Evolutionary conservation across 2,113 vertebrate genomes (phyloP).

Genomic region (Merops nubicus): DNA sequence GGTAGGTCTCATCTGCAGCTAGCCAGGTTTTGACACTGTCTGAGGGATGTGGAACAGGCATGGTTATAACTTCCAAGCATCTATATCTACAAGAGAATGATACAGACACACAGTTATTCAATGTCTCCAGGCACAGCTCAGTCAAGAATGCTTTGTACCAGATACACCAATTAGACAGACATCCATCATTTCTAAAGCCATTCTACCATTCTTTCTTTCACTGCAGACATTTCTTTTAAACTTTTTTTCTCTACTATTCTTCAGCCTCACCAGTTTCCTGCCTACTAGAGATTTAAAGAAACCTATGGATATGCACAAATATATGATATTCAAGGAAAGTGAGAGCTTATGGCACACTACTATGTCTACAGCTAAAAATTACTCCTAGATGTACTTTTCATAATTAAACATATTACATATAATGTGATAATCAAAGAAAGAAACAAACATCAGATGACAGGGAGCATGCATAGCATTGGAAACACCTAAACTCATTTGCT

Average conservation of each 20-base stretch:
- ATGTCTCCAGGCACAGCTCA: not conserved
- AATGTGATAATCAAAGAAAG: not conserved
- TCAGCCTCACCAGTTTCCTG: not conserved
- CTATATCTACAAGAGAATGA: not conserved
- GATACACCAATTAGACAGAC: not conserved
- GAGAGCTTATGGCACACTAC: not conserved
- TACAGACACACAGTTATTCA: accelerated
- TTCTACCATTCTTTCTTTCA: not conserved
- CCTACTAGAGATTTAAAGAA: not conserved
- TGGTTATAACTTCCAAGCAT: slow-evolving; percentile 21
- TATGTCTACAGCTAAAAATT: not conserved
- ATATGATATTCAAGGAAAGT: not conserved
- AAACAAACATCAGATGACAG: not conserved
- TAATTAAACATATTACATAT: not conserved
- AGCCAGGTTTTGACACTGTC: slow-evolving; percentile 46
- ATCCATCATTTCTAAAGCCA: not conserved
- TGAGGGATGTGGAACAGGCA: slow-evolving; percentile 44
- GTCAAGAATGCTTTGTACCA: not conserved
- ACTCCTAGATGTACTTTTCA: not conserved
- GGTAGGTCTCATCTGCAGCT: not conserved
- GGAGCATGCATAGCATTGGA: not conserved
- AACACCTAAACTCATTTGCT: not conserved
- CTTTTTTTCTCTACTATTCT: not conserved
- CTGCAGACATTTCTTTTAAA: not conserved
- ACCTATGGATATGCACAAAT: not conserved